phyloP scores from a whole-genome alignment of 23 tunicate species.

The Trididemnum clinides region DNA sequence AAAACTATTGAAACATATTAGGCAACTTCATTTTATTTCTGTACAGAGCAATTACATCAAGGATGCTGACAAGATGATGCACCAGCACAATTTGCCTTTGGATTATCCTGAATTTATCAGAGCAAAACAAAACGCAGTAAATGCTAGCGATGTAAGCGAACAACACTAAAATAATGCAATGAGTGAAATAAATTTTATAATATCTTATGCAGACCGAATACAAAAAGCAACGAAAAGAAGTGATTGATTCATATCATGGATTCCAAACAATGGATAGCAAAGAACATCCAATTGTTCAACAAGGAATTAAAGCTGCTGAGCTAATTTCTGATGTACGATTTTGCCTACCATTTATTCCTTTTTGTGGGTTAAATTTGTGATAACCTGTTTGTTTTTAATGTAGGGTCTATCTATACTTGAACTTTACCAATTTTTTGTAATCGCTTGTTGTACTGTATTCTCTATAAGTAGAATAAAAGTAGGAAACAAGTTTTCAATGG shows the following conservation, averaged over 20 bases:
- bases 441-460: no score
- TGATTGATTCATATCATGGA: no score
- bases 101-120: slow-evolving; percentile 94
- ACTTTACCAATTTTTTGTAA: background rate
- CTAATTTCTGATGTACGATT: background rate
- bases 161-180: background rate
- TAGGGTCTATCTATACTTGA: no score
- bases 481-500: no score
- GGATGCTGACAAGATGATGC: slow-evolving; percentile 91
- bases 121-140: slow-evolving; percentile 72
- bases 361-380: background rate
- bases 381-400: background rate
- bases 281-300: no score
- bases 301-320: no score
- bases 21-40: background rate
- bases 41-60: slow-evolving; percentile 65
- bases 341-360: background rate
- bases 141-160: slow-evolving; percentile 97
- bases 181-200: no score
- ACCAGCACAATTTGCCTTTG: slow-evolving; percentile 74
- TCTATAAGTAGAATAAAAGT: no score
- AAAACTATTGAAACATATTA: background rate
- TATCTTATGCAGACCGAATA: no score
- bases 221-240: no score
- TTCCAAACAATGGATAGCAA: no score